Evolutionary conservation across 2,888 invertebrate genomes (phyloP), one percentile per base, ranked within the genome.

Genomic region (Lucinisca nassula): DNA sequence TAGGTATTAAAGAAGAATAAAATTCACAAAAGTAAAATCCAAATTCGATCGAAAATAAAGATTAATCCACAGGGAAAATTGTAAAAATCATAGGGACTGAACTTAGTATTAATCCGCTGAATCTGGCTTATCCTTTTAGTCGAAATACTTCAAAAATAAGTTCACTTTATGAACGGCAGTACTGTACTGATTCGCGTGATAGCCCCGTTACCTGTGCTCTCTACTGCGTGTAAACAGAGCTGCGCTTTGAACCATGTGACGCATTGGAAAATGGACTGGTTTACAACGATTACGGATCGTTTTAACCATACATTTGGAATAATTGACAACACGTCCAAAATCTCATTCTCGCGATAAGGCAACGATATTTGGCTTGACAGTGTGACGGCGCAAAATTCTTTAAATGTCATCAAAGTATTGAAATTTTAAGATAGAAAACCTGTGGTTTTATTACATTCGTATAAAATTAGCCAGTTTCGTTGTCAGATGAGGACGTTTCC

Each of bases 381-480:
- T 79, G 83, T 84, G 79, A 75, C 83, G 73, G 83, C 78, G 83
- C 79, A 79, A 84, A n/a, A 84, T 84, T 79, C 79, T 84, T 84
- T 45, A 51, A 83, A 67, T 67, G 67, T 35, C 67, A 67, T 35
- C 30, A 6, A 67, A 35, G 21, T 67, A 67, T 67, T 35, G 67
- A 67, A 67, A 67, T 67, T 58, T 61, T 35, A 35, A 67, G 67
- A 67, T 67, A 35, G 67, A 67, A 67, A 35, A 67, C 67, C 58
- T 58, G 58, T 58, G 58, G 58, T 58, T 58, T 58, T 58, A 58
- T 58, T 35, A 21, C 14, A 67, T 35, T 21, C 35, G 14, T 32
- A 17, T n/a, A 67, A 35, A 21, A 67, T 35, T 67, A 67, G 21
- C 32, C 32, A 1, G 35, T 32, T 67, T 32, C 30, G 35, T 67